Percentiles rank a stretch among this genome's conserved stretches.
phyloP scores from a whole-genome alignment of 2,113 vertebrate species.

The Phycodurus eques region DNA sequence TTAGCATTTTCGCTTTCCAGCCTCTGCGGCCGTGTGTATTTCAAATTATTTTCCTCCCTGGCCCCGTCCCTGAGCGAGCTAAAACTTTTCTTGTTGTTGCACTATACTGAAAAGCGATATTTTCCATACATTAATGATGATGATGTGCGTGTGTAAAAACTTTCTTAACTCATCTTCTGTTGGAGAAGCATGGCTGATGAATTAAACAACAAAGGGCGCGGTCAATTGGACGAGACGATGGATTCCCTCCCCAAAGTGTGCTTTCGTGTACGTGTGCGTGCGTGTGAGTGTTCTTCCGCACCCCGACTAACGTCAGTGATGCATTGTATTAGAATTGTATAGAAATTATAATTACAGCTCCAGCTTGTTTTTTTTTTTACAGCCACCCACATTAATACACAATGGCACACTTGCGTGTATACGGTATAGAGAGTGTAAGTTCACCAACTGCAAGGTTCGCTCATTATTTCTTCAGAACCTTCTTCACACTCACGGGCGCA shows the following conservation, averaged over 20 bases:
- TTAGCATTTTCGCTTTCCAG: too few species aligned
- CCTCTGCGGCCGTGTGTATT: neutral
- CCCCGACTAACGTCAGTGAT: conserved; percentile 38
- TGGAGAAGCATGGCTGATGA: neutral
- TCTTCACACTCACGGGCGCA: neutral
- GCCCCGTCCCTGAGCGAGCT: neutral
- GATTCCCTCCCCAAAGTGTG: neutral
- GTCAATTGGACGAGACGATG: conserved; percentile 26
- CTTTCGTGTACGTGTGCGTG: too few species aligned
- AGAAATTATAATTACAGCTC: conserved; percentile 42
- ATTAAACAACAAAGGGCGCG: conserved; percentile 1
- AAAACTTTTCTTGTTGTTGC: neutral
- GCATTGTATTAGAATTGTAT: conserved; percentile 37
- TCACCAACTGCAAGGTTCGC: neutral
- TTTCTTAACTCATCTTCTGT: neutral
- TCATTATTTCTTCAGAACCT: neutral
- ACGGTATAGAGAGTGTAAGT: neutral
- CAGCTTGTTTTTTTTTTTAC: conserved; percentile 47
- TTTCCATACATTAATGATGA: neutral
- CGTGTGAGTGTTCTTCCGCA: neutral
- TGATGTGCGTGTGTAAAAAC: neutral
- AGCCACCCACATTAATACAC: conserved; percentile 39
- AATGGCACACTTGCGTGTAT: conserved; percentile 11
- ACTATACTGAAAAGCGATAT: neutral
- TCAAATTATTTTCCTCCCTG: neutral